Percentiles rank a stretch among this genome's conserved stretches.
phyloP scores from a whole-genome alignment of 2,888 invertebrate genomes.

The Octonoba sinensis region DNA sequence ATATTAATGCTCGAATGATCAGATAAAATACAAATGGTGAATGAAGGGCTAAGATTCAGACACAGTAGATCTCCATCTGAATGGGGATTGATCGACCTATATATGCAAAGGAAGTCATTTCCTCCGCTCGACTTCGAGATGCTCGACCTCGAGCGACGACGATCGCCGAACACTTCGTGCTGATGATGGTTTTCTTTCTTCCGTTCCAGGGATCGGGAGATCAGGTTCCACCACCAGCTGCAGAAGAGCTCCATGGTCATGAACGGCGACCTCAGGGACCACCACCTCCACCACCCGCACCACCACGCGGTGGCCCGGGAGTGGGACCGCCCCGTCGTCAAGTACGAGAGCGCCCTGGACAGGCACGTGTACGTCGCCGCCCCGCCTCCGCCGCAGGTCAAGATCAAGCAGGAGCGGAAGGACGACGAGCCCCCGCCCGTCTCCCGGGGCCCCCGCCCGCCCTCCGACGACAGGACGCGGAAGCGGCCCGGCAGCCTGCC shows the following conservation, averaged over 20 bases:
- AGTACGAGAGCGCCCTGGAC: conserved; percentile 51
- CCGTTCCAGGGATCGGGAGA: conserved; percentile 43
- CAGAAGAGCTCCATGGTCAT: conserved; percentile 51
- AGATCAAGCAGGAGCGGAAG: conserved; percentile 59
- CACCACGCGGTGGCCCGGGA: conserved; percentile 38
- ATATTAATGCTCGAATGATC: too few species aligned
- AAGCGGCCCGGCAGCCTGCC: conserved; percentile 53
- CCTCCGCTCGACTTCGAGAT: too few species aligned
- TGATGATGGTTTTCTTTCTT: conserved; percentile 1
- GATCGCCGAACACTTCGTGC: too few species aligned
- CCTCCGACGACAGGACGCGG: conserved; percentile 40
- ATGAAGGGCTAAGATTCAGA: too few species aligned
- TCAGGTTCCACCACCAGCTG: conserved; percentile 55
- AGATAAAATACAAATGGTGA: too few species aligned
- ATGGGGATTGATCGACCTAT: too few species aligned
- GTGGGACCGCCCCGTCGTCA: conserved; percentile 38
- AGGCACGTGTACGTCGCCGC: conserved; percentile 29
- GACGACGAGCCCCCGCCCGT: conserved; percentile 48
- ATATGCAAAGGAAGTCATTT: too few species aligned
- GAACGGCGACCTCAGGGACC: conserved; percentile 61
- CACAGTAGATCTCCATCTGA: too few species aligned
- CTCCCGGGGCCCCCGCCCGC: not conserved
- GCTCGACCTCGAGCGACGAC: too few species aligned
- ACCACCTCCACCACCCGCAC: conserved; percentile 43
- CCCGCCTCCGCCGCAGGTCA: conserved; percentile 36